Percentiles rank a stretch among this genome's conserved stretches.
phyloP scores from a whole-genome alignment of 2,888 invertebrate genomes.

The Eupithecia tripunctaria region DNA sequence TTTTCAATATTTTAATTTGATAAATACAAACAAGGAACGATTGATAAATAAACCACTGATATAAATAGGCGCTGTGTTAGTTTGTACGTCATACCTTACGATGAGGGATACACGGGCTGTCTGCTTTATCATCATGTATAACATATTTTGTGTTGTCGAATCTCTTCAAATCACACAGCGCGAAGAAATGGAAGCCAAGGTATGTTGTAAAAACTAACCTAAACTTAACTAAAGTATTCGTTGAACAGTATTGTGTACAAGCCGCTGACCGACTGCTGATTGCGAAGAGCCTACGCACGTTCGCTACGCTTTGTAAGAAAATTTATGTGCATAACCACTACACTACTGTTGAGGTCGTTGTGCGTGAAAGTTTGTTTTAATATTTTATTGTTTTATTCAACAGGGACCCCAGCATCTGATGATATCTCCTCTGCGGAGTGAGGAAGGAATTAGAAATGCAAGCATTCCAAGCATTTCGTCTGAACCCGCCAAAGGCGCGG shows the following conservation, averaged over 20 bases:
- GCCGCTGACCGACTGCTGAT: no score
- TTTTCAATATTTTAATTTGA: slow-evolving; percentile 1
- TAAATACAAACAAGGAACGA: not conserved
- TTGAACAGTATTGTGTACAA: not conserved
- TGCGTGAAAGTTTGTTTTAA: not conserved
- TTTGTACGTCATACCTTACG: not conserved
- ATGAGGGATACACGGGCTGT: not conserved
- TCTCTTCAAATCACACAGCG: not conserved
- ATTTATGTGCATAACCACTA: no score
- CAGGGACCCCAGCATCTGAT: not conserved
- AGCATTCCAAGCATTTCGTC: not conserved
- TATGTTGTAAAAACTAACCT: not conserved
- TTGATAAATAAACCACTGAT: not conserved
- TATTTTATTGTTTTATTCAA: not conserved
- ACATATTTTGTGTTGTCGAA: not conserved
- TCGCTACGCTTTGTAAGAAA: no score
- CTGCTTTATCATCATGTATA: not conserved
- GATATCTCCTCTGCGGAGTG: not conserved
- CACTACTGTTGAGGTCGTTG: not conserved
- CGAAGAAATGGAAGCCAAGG: not conserved
- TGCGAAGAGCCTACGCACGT: no score
- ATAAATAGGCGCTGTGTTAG: not conserved
- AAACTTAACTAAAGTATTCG: not conserved
- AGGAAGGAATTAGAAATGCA: not conserved
- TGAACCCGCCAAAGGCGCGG: not conserved